These are phyloP conservation scores for Oreortyx pictus DNA, from an alignment of 2,797 vertebrate species.

Conservation along the genomic window DNA sequence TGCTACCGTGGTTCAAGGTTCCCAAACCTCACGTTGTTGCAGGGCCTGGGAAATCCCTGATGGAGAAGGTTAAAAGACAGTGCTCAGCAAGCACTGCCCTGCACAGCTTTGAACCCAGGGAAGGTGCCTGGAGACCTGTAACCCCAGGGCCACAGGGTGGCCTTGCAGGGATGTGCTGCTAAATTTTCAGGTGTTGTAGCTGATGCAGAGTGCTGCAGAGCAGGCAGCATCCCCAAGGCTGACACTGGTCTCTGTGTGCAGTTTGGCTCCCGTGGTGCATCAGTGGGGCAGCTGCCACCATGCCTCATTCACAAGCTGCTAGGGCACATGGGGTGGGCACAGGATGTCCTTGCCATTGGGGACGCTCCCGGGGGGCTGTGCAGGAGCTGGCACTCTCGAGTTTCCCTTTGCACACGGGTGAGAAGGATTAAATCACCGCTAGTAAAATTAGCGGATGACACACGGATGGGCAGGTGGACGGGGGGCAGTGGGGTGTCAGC, in stretches of 20 bases:
- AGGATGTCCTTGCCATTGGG: not conserved
- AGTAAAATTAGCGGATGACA: constrained; percentile 66
- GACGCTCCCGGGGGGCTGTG: not conserved
- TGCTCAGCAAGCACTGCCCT: not conserved
- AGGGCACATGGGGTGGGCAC: not conserved
- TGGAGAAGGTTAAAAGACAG: not conserved
- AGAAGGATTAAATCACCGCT: not conserved
- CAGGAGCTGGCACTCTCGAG: not conserved
- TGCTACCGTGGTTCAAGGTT: not conserved
- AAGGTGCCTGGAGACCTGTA: not conserved
- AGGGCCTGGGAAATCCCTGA: not conserved
- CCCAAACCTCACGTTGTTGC: accelerated
- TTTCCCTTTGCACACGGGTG: not conserved
- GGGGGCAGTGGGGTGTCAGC: not conserved
- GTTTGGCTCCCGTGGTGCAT: accelerated
- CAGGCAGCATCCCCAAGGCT: not conserved
- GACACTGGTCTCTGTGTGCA: accelerated
- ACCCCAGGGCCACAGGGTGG: not conserved
- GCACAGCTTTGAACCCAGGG: not conserved
- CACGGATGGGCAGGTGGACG: accelerated
- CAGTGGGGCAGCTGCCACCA: not conserved
- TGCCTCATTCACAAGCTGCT: accelerated
- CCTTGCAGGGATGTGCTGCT: not conserved
- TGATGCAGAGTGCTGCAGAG: not conserved
- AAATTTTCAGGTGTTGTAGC: not conserved